phyloP scores from a whole-genome alignment of 1,140 invertebrate species.

The Tetranychus urticae region DNA sequence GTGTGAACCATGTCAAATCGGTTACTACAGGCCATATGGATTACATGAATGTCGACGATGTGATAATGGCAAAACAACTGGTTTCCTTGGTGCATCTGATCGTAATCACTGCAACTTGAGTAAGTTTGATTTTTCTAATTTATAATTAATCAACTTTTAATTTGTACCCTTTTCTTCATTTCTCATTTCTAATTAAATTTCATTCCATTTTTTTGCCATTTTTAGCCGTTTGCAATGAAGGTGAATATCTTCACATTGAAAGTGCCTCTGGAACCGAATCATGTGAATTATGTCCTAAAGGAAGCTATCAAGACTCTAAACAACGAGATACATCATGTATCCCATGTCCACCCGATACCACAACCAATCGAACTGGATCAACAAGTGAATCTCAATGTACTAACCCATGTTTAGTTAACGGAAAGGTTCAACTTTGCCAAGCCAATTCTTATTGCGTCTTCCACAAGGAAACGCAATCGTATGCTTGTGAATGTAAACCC shows the following conservation, averaged over 20 bases:
- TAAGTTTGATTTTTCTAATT: background rate
- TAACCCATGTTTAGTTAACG: conserved; percentile 68
- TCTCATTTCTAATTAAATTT: background rate
- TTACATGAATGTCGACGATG: conserved; percentile 65
- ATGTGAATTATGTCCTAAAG: conserved; percentile 67
- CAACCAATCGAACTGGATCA: conserved; percentile 52
- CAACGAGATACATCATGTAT: conserved; percentile 61
- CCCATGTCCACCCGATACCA: conserved; percentile 71
- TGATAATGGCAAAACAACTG: conserved; percentile 65
- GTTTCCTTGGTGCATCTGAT: conserved; percentile 47
- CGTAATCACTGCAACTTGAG: conserved; percentile 48
- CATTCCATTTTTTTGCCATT: background rate
- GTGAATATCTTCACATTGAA: conserved; percentile 55
- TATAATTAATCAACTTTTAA: background rate
- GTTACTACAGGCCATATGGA: conserved; percentile 66
- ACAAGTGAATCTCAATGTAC: conserved; percentile 57
- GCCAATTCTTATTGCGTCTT: conserved; percentile 65
- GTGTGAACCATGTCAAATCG: conserved; percentile 72
- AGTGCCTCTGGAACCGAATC: conserved; percentile 30
- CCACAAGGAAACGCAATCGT: conserved; percentile 55
- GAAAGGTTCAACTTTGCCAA: conserved; percentile 59
- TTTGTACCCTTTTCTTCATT: background rate
- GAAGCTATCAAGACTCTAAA: conserved; percentile 70
- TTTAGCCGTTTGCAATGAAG: conserved; percentile 26
- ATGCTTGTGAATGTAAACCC: conserved; percentile 75